Evolutionary conservation across 2,797 vertebrate species (phyloP).

Genomic region (Sebastes nivosus): DNA sequence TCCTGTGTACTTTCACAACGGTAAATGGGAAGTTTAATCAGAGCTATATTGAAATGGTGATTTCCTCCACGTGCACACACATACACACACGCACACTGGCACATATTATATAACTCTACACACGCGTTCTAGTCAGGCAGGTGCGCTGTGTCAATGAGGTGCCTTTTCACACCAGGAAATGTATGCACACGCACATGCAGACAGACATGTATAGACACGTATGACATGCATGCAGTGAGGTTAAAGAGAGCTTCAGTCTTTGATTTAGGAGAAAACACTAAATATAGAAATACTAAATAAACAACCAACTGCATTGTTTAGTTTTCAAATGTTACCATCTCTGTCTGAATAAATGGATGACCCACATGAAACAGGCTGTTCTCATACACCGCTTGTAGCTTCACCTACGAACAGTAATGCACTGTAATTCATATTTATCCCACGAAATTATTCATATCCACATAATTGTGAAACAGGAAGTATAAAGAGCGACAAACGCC

Average conservation of each 20-base stretch:
- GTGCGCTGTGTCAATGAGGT: constrained; percentile 42
- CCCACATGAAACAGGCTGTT: too few species aligned
- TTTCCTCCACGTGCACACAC: constrained; percentile 57
- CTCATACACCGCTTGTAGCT: too few species aligned
- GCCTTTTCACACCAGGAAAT: constrained; percentile 41
- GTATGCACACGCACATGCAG: constrained; percentile 2
- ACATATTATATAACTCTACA: constrained; percentile 37
- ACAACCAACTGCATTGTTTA: background rate
- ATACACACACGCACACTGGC: constrained; percentile 1
- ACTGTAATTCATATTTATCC: too few species aligned
- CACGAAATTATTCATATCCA: too few species aligned
- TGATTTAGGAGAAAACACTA: background rate
- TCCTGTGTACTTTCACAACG: constrained; percentile 74
- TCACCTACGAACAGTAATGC: too few species aligned
- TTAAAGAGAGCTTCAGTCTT: background rate
- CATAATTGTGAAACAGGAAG: fast-evolving
- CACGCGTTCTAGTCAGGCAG: constrained; percentile 40
- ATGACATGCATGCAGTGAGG: background rate
- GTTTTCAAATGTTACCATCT: background rate
- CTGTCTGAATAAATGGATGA: background rate
- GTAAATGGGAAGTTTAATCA: constrained; percentile 82
- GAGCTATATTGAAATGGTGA: constrained; percentile 79
- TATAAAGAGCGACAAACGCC: too few species aligned
- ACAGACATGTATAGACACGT: background rate
- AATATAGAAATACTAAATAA: background rate